Base-by-base conservation (phyloP, 1,140 invertebrate species). In the Brachionus rubens region DNA sequence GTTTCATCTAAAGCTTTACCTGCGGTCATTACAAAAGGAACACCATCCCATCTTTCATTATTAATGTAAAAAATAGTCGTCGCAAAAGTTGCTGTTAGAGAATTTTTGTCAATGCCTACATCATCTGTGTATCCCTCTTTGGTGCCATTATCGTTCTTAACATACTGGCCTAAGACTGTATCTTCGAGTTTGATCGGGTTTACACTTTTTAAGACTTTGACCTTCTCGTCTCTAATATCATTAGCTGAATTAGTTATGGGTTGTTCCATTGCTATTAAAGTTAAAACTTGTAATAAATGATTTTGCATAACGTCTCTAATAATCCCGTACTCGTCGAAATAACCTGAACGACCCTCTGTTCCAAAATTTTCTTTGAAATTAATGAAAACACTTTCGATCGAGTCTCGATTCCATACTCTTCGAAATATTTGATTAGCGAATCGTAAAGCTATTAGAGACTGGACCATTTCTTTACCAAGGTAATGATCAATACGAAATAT, bases 401-500 rank as follows among this genome's bases (percentile, higher is more conserved):
- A 92, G 81, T 98, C 94, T 14, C 95, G 87, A 79, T 88, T 88
- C 87, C 87, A 88, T 19, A 86, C 81, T 5, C 85, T 84, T 78
- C 81, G 81, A 76, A 88, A 86, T 54, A 88, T 86, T 48, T 82
- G 79, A 78, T 88, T 88, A 5, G 84, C 87, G 81, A 88, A 88
- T 65, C 86, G 87, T 24, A 92, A 87, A 16, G 94, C 94, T 90
- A 99, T 94, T 21, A 99, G 83, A 86, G 99, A 99, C 85, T 99
- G 96, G 3, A 99, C 96, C 96, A 99, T 99, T 86, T 99, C 97
- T 84, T 99, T 99, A n/a, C 97, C 97, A 41, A 99, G 87, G 83
- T 99, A 99, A 85, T 99, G 97, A 85, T 99, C 97, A 79, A 99
- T 99, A 78, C 96, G 88, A 82, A 98, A 99, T 41, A 99, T 88